These are phyloP conservation scores for Pogonocichla stellata DNA, from an alignment of 2,113 vertebrate genomes.

Conservation along the genomic window DNA sequence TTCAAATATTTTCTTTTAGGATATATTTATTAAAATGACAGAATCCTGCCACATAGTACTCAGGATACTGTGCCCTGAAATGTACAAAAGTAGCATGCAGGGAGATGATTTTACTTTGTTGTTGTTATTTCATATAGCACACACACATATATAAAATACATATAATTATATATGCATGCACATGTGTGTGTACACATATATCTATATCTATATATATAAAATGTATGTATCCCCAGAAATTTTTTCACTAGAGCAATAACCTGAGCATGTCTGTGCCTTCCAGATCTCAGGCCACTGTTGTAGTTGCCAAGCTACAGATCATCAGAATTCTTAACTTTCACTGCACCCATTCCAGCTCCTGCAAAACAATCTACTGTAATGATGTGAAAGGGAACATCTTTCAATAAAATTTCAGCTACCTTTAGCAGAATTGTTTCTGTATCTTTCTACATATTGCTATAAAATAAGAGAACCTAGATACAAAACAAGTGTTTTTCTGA, in stretches of 20 bases:
- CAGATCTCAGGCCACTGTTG: background rate
- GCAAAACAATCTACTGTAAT: conserved; percentile 8
- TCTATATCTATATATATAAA: too few relatives aligned
- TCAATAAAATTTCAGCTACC: conserved; percentile 16
- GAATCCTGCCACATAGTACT: background rate
- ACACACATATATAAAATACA: background rate
- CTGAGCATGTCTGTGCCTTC: background rate
- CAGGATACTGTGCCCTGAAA: background rate
- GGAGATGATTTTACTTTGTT: background rate
- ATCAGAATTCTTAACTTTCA: background rate
- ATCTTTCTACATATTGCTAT: background rate
- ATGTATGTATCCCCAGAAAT: background rate
- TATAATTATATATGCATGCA: background rate
- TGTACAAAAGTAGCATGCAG: background rate
- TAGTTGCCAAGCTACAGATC: conserved; percentile 25
- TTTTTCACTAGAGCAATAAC: background rate
- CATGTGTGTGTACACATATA: rapidly evolving
- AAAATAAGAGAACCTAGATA: background rate
- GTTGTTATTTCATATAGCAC: background rate
- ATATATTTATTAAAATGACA: background rate
- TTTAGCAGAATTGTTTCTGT: conserved; percentile 11
- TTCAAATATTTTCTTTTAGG: background rate
- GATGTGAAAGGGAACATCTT: background rate
- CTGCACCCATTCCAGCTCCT: background rate
- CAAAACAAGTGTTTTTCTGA: background rate